Evolutionary conservation across 2,113 vertebrate species (phyloP).

Genomic region (Gila orcuttii): DNA sequence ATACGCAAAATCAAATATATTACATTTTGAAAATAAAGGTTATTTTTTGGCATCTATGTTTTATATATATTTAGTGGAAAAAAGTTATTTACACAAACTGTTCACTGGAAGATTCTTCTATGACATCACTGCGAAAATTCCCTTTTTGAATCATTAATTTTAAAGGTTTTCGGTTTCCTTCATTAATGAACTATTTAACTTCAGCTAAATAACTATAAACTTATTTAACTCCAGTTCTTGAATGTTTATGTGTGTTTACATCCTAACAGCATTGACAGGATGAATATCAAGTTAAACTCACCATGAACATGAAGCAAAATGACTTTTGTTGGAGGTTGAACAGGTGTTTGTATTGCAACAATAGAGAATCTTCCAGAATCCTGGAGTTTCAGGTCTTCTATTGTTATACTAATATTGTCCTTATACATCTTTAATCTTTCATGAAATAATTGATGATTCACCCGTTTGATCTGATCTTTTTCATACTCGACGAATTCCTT

Average conservation of each 20-base stretch:
- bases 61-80: too few relatives aligned
- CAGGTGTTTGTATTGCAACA: fast-evolving
- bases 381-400: slow-evolving; percentile 38
- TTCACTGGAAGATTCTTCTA: too few relatives aligned
- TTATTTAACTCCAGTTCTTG: not conserved
- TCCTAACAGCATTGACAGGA: not conserved
- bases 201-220: fast-evolving
- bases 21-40: too few relatives aligned
- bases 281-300: slow-evolving; percentile 35
- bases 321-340: fast-evolving
- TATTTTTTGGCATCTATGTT: too few relatives aligned
- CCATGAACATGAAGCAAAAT: slow-evolving; percentile 62
- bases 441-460: fast-evolving
- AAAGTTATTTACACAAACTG: too few relatives aligned
- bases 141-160: too few relatives aligned
- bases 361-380: slow-evolving; percentile 59
- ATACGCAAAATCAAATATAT: too few relatives aligned
- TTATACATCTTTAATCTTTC: not conserved
- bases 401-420: slow-evolving; percentile 45
- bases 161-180: not conserved
- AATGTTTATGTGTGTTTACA: not conserved
- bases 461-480: fast-evolving
- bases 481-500: fast-evolving
- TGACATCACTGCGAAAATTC: too few relatives aligned
- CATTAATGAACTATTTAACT: not conserved